Percentiles rank a stretch among this genome's conserved stretches.
Evolutionary conservation across 2,797 vertebrate species (phyloP).

Genomic region (Eremophila alpestris): DNA sequence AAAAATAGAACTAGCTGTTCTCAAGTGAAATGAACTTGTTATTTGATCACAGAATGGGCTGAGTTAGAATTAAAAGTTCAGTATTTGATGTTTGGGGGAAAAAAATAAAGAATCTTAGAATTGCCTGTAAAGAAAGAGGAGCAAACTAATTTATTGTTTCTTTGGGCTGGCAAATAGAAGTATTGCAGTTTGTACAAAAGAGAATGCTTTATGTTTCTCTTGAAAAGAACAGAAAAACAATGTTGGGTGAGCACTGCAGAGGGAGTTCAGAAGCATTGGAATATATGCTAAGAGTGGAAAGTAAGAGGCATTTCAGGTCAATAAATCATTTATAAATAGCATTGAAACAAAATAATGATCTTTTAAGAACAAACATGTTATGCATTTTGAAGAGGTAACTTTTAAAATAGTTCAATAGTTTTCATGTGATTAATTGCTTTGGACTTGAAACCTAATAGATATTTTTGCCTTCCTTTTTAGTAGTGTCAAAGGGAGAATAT

Average conservation of each 20-base stretch:
- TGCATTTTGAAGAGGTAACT: constrained; percentile 54
- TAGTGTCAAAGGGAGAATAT: constrained; percentile 59
- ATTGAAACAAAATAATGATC: constrained; percentile 38
- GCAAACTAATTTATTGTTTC: background rate
- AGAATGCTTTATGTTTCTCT: background rate
- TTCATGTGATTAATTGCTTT: constrained; percentile 66
- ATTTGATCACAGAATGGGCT: background rate
- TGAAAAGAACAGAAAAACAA: background rate
- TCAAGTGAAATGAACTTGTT: background rate
- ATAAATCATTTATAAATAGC: constrained; percentile 53
- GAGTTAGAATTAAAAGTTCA: background rate
- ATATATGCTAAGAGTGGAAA: background rate
- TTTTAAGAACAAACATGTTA: constrained; percentile 51
- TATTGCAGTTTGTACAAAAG: background rate
- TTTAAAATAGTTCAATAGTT: constrained; percentile 63
- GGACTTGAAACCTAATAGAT: constrained; percentile 66
- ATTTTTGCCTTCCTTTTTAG: constrained; percentile 68
- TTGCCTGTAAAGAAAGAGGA: background rate
- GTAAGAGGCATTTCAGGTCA: constrained; percentile 45
- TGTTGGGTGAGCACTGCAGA: background rate
- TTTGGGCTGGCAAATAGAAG: background rate
- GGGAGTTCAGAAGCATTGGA: constrained; percentile 10
- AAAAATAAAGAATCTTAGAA: background rate
- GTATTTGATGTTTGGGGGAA: background rate
- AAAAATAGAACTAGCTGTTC: background rate